Evolutionary conservation across 2,888 invertebrate species (phyloP).

Genomic region (Heteromyza rotundicornis): DNA sequence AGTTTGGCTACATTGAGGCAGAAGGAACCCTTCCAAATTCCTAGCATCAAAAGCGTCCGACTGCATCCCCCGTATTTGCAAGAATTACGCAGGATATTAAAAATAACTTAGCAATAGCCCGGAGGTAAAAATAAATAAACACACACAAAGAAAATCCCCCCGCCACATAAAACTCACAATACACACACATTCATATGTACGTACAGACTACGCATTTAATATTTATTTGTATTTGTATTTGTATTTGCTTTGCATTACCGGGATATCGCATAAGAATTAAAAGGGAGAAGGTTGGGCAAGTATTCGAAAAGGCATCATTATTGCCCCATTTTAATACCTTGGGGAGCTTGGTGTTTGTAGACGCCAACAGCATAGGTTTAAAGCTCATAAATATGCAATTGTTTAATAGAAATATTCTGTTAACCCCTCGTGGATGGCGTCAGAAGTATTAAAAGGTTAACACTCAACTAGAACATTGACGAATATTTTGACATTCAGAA

Average conservation of each 20-base stretch:
- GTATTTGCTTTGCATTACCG: conserved; percentile 42
- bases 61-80: not conserved
- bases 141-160: conserved; percentile 7
- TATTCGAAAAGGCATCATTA: not conserved
- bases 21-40: not conserved
- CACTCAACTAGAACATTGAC: too few species aligned
- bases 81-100: conserved; percentile 28
- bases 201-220: conserved; percentile 42
- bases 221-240: conserved; percentile 42
- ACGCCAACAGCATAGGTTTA: not conserved
- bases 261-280: too few species aligned
- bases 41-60: not conserved
- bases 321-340: conserved; percentile 4
- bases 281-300: conserved; percentile 1
- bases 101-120: conserved; percentile 30
- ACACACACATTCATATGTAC: conserved; percentile 6
- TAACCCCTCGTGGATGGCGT: too few species aligned
- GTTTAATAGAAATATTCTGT: not conserved
- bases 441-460: too few species aligned
- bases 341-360: not conserved
- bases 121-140: conserved; percentile 11
- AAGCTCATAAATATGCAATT: not conserved
- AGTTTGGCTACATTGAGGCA: too few species aligned
- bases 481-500: too few species aligned
- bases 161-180: not conserved